phyloP scores from a whole-genome alignment of 35 echinoderm and acorn worm genomes.

The Hemicentrotus pulcherrimus region DNA sequence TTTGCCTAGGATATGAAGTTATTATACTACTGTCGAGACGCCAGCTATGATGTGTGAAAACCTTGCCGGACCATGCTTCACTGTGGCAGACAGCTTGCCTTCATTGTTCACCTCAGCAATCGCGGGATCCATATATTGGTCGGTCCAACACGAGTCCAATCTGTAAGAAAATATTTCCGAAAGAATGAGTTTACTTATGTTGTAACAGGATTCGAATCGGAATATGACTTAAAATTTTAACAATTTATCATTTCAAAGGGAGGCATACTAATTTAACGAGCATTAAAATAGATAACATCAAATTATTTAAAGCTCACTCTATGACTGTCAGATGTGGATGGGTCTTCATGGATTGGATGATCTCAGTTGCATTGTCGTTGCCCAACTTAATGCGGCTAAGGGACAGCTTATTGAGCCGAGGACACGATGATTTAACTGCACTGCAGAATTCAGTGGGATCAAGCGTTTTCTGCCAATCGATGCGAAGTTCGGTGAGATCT shows the following conservation, averaged over 20 bases:
- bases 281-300: too few species aligned
- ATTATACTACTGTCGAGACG: too few species aligned
- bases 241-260: too few species aligned
- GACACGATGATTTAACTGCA: not conserved
- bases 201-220: too few species aligned
- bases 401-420: not conserved
- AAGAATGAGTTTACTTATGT: too few species aligned
- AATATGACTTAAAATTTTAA: too few species aligned
- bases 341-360: not conserved
- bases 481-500: not conserved
- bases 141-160: not conserved
- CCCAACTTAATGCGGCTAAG: not conserved
- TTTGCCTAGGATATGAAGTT: too few species aligned
- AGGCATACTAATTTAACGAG: too few species aligned
- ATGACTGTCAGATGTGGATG: not conserved
- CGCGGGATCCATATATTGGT: not conserved
- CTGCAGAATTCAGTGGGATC: not conserved
- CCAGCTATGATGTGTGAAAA: not conserved
- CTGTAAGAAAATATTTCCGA: not conserved
- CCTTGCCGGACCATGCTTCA: not conserved
- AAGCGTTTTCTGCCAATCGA: not conserved
- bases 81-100: not conserved
- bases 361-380: not conserved
- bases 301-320: not conserved
- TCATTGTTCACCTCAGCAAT: not conserved